Conservation (phyloP, 2,113 vertebrate genomes). For the Vulpes lagopus region DNA sequence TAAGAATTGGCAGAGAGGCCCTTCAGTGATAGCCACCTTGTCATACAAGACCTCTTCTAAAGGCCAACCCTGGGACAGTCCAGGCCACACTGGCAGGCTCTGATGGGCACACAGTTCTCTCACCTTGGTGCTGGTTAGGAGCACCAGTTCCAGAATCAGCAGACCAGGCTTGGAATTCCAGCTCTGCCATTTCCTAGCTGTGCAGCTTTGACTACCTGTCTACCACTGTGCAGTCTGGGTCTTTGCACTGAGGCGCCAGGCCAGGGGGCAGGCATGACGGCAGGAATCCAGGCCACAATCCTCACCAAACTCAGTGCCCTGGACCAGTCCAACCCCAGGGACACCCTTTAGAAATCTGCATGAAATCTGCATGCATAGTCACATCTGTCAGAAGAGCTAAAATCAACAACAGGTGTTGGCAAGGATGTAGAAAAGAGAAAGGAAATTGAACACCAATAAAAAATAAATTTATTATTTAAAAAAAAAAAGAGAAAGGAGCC, state of each 20-base stretch:
- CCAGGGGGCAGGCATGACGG: background rate
- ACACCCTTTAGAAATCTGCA: background rate
- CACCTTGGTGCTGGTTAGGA: background rate
- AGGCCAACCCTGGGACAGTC: background rate
- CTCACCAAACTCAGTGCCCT: background rate
- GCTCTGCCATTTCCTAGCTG: background rate
- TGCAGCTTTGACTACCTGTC: background rate
- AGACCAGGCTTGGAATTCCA: background rate
- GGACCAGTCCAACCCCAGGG: background rate
- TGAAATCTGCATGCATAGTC: background rate
- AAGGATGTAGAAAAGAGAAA: background rate
- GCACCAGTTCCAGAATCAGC: background rate
- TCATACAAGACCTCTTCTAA: fast-evolving
- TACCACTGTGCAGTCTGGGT: background rate
- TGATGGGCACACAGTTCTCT: background rate
- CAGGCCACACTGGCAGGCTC: background rate
- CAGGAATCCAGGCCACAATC: background rate
- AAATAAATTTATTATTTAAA: too few relatives aligned
- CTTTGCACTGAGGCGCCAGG: background rate
- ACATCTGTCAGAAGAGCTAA: background rate
- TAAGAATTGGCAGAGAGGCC: background rate
- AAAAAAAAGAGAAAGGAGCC: background rate
- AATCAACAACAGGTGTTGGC: background rate
- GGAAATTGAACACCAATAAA: too few relatives aligned
- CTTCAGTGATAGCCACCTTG: background rate